Conservation (phyloP, 2,888 invertebrate species). For the Eupithecia abbreviata region DNA sequence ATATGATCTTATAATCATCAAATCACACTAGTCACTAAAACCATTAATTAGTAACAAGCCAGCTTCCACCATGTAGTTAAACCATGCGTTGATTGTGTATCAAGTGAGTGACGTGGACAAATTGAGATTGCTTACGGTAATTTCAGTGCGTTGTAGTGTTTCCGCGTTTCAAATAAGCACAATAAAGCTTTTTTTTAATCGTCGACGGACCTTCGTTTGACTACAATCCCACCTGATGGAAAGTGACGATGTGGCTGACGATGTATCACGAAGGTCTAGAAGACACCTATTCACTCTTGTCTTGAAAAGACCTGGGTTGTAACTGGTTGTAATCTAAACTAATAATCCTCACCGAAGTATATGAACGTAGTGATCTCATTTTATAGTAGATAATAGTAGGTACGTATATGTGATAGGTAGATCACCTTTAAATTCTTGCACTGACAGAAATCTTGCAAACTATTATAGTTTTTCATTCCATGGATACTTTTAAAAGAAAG, state of each 20-base stretch:
- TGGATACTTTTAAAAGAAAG: no score
- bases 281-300: no score
- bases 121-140: slow-evolving; percentile 49
- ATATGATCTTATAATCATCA: no score
- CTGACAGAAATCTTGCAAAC: neutral
- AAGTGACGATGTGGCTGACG: no score
- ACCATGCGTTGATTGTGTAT: slow-evolving; percentile 61
- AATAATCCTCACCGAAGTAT: neutral
- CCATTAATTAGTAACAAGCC: neutral
- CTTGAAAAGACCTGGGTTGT: no score
- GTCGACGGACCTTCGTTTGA: neutral
- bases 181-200: neutral
- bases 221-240: no score
- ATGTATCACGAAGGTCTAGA: no score
- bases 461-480: no score
- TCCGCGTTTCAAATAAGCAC: neutral
- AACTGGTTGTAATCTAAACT: neutral
- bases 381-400: neutral
- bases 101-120: slow-evolving; percentile 75
- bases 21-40: no score
- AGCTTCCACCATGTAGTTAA: slow-evolving; percentile 19
- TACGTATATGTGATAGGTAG: neutral
- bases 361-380: neutral
- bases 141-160: neutral
- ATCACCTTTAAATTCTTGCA: neutral